Percentiles rank a stretch among this genome's conserved stretches.
Evolutionary conservation across 2,888 invertebrate species (phyloP).

Genomic region (Marronus borbonicus): DNA sequence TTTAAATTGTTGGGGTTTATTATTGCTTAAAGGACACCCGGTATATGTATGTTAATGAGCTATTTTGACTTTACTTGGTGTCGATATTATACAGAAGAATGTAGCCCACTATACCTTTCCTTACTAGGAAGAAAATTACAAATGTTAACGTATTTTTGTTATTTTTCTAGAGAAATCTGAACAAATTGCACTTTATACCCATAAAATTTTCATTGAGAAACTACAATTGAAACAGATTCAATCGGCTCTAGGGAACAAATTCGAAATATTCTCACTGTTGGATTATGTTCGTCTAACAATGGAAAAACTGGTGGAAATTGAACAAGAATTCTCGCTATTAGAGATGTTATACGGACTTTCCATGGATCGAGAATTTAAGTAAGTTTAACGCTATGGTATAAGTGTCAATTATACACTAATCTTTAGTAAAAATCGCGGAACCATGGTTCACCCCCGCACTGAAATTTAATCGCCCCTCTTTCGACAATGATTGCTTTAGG

Average conservation of each 20-base stretch:
- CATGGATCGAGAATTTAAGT: constrained; percentile 38
- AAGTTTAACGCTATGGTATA: background rate
- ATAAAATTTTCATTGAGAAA: constrained; percentile 36
- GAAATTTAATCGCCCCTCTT: too few relatives aligned
- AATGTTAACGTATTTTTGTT: background rate
- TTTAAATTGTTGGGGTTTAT: too few relatives aligned
- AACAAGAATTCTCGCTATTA: constrained; percentile 16
- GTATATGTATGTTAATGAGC: too few relatives aligned
- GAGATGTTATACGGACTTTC: background rate
- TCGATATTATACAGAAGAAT: too few relatives aligned
- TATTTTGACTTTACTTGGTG: too few relatives aligned
- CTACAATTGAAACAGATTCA: constrained; percentile 15
- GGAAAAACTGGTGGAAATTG: constrained; percentile 15
- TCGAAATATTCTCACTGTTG: constrained; percentile 39
- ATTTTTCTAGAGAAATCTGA: background rate
- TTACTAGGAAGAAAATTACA: too few relatives aligned
- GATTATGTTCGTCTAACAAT: constrained; percentile 44
- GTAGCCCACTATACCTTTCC: too few relatives aligned
- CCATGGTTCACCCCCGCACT: too few relatives aligned
- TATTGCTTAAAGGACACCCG: too few relatives aligned
- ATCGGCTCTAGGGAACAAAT: constrained; percentile 43
- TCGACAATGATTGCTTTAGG: too few relatives aligned
- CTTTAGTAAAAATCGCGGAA: too few relatives aligned
- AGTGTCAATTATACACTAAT: too few relatives aligned
- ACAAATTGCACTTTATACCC: constrained; percentile 6